phyloP scores from a whole-genome alignment of 2,888 invertebrate genomes.

The Hydrotaea diabolus region DNA sequence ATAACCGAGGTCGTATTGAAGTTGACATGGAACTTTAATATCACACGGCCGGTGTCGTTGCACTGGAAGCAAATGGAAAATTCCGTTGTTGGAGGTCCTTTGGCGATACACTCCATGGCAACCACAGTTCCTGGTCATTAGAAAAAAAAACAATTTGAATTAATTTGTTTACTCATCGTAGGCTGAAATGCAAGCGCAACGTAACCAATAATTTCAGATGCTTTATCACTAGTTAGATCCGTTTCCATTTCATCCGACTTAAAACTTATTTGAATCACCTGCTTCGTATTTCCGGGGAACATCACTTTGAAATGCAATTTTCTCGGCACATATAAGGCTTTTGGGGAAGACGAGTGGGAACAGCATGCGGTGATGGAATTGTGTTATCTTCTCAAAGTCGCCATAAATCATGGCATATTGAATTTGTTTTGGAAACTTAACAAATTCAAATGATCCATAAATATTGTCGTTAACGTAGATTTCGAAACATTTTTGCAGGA shows the following conservation, averaged over 20 bases:
- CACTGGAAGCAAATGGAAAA: constrained; percentile 80
- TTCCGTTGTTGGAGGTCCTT: constrained; percentile 77
- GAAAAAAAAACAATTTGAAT: neutral
- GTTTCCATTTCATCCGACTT: too few species aligned
- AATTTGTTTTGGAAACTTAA: constrained; percentile 79
- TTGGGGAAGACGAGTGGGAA: constrained; percentile 79
- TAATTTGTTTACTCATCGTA: too few species aligned
- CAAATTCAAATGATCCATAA: constrained; percentile 79
- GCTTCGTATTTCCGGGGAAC: constrained; percentile 79
- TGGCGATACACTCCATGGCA: constrained; percentile 79
- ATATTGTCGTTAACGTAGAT: constrained; percentile 80
- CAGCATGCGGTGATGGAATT: constrained; percentile 80
- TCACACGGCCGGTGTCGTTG: constrained; percentile 78
- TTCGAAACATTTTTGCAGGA: constrained; percentile 79
- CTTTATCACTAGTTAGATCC: too few species aligned
- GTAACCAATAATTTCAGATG: too few species aligned
- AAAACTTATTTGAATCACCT: constrained; percentile 68
- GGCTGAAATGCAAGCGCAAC: too few species aligned
- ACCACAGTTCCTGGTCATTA: constrained; percentile 77
- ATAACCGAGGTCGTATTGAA: constrained; percentile 77
- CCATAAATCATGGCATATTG: constrained; percentile 78
- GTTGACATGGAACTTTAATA: constrained; percentile 78
- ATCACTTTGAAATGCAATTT: constrained; percentile 79
- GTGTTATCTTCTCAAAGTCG: constrained; percentile 80
- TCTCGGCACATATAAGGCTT: constrained; percentile 75